A percentile compares a stretch with the other conserved stretches of the same genome.
Conservation (phyloP, 1,140 invertebrate species). For the Dendroctonus valens region DNA sequence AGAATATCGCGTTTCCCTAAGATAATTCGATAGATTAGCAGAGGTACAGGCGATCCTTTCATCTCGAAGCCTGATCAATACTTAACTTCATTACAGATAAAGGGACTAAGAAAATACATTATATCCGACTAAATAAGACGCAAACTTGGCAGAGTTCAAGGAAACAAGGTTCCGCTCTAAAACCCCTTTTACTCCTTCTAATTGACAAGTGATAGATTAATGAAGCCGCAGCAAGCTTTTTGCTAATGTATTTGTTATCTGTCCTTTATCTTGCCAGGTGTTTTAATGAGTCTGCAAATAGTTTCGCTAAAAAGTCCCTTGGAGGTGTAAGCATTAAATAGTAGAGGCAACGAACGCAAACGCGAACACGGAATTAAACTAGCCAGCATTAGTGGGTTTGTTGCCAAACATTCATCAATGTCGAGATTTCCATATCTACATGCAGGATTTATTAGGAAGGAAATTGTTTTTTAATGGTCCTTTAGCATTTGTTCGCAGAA, state of each 20-base stretch:
- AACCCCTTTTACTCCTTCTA: constrained; percentile 6
- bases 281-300: too few relatives aligned
- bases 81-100: constrained; percentile 15
- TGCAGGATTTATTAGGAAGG: too few relatives aligned
- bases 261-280: neutral
- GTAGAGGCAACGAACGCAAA: too few relatives aligned
- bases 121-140: constrained; percentile 14
- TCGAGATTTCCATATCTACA: too few relatives aligned
- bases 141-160: neutral
- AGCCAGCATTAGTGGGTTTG: too few relatives aligned
- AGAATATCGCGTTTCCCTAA: neutral
- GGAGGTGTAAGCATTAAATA: too few relatives aligned
- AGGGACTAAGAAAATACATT: constrained; percentile 7
- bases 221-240: constrained; percentile 1
- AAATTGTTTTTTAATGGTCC: too few relatives aligned
- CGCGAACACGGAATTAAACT: too few relatives aligned
- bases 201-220: constrained; percentile 22
- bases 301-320: too few relatives aligned
- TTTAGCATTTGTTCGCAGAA: too few relatives aligned
- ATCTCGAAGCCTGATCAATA: constrained; percentile 7
- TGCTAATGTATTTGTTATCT: neutral
- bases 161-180: constrained; percentile 7
- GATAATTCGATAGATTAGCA: neutral
- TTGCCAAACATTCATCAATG: too few relatives aligned
- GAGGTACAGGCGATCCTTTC: neutral